Evolutionary conservation across 2,113 vertebrate genomes (phyloP), one percentile per base, ranked within the genome.

Genomic region (Lathamus discolor): DNA sequence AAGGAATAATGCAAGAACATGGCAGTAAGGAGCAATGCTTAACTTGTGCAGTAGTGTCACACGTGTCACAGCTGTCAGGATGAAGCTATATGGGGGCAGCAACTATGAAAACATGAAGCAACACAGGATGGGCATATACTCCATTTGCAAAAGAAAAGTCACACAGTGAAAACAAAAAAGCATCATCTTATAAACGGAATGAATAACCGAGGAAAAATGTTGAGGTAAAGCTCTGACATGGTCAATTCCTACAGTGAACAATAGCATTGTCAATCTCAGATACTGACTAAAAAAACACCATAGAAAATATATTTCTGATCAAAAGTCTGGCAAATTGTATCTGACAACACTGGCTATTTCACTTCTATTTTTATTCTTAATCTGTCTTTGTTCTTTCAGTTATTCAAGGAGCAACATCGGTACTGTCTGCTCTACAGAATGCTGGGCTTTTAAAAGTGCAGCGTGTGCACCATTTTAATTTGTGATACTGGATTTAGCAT

Each of bases 281-380:
- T 70, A 51, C 20, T 75, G 73, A 81, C 79, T 94, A 86, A 69
- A 52, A 88, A 93, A 76, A 79, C 6, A 19, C 63, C 64, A 78
- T 35, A 62, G 28, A 62, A 86, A 74, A 74, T 46, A 27, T 76
- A 92, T 84, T 63, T 93, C 31, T 96, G 57, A 96, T 96, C 64
- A 96, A 94, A 94, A 96, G 29, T 96, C 84, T 96, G 68, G 52
- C 72, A 92, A 96, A 90, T 85, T 68, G 13, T 33, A 49, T 88
- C 64, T 97, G 91, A 95, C 93, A 97, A 92, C 31, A 66, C 49
- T 70, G 69, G 18, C 37, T 96, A 88, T 93, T 91, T 62, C 44
- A 49, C 8, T 90, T 91, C 63, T 61, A 33, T 92, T 83, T 95
- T 91, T 94, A 51, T 59, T 62, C 72, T 55, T 96, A 90, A 95